phyloP scores from a whole-genome alignment of 1,140 invertebrate species.

The Vollenhovia emeryi region DNA sequence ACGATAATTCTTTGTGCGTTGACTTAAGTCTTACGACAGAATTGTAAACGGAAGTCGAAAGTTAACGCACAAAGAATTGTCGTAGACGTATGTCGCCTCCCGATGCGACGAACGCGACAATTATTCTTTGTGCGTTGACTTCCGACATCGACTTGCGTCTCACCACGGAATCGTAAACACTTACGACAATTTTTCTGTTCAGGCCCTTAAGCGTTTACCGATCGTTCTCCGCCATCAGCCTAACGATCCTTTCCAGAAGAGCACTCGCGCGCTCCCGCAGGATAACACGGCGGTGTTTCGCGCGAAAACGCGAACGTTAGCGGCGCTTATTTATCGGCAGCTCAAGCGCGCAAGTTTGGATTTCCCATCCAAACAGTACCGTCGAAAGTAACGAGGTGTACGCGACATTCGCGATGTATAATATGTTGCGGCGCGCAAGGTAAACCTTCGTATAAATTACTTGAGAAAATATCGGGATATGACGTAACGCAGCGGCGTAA shows the following conservation, averaged over 20 bases:
- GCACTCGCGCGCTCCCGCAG: background rate
- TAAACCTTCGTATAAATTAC: slow-evolving; percentile 31
- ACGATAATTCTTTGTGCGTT: no score
- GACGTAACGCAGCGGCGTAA: background rate
- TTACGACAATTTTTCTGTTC: no score
- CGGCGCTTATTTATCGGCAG: slow-evolving; percentile 34
- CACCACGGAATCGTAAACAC: no score
- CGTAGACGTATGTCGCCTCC: no score
- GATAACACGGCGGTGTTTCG: slow-evolving; percentile 12
- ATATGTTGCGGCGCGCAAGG: background rate
- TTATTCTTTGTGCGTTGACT: no score
- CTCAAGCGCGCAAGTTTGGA: slow-evolving; percentile 3
- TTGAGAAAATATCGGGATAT: slow-evolving; percentile 9
- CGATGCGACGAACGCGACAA: no score
- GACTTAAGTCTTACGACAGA: no score
- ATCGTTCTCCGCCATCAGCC: no score
- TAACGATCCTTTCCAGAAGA: slow-evolving; percentile 25
- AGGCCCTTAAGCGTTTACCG: no score
- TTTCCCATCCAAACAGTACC: slow-evolving; percentile 28
- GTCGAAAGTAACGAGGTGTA: background rate
- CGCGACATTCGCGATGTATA: background rate
- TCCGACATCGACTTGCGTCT: no score
- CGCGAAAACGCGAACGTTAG: background rate
- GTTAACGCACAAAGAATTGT: no score
- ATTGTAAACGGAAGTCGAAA: no score